Base-by-base conservation (phyloP, 2,113 vertebrate genomes). In the Rhinolophus ferrumequinum region DNA sequence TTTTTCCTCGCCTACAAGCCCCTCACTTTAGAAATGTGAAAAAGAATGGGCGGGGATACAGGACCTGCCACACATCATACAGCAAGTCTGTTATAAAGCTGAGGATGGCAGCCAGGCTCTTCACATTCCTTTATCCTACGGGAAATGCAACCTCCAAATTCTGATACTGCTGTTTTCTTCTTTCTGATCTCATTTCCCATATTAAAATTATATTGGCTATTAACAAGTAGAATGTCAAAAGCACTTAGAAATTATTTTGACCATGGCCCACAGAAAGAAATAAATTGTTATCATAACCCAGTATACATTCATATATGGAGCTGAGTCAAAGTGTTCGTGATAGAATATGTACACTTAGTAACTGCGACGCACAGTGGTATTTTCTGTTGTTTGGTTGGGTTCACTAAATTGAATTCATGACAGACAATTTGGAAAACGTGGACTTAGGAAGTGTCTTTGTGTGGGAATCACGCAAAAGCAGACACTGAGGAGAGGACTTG, bases 161-260 rank as follows among this genome's bases (percentile, higher is more conserved):
- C 73, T 90, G 67, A 26, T 0, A 15, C 44, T 76, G 4, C 11
- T 79, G 5, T 52, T 79, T 73, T 41, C n/a, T 33, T 35, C 58
- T 76, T 41, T 54, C 54, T 77, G 75, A n/a, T 93, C 60, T 62
- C 47, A 12, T 26, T 70, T 89, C 50, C 56, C 69, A 41, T 44
- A 4, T 10, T 41, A 58, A 92, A 81, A 76, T 83, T 38, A 52
- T 26, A 47, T 24, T 84, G 56, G 41, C 14, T 88, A 84, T 73
- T n/a, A 75, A 72, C 8, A 58, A 82, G 16, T 6, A 58, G 47
- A 82, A 52, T 62, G 54, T 44, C 69, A 67, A 77, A 79, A 83
- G 47, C 64, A 60, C 81, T 94, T 83, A 88, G 33, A 88, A 44
- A 81, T 38, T 81, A 38, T 77, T 82, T 76, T 50, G 72, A 84